Evolutionary conservation across 2,797 vertebrate genomes (phyloP), one percentile per base, ranked within the genome.

Genomic region (Fringilla coelebs): DNA sequence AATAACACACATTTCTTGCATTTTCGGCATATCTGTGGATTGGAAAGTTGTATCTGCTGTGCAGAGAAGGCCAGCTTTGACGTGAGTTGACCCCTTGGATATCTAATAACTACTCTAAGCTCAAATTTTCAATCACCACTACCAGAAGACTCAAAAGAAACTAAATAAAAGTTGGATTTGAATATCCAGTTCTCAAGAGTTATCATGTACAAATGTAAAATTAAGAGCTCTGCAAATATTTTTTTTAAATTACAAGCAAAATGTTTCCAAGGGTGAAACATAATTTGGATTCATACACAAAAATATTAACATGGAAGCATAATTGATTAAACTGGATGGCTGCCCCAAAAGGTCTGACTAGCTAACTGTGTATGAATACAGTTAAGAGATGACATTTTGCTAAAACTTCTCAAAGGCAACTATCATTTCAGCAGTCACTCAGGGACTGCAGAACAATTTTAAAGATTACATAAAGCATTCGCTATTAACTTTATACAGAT

Each of bases 391-490:
- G 86, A 91, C 6, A 66, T 82, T 93, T 90, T 89, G 43, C 65
- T 94, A 85, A 77, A 93, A 78, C 48, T 85, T 54, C 70, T 57
- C 70, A 48, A 71, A 48, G 34, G 24, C 34, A 24, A 84, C 84
- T 93, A 83, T 51, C 19, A 54, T 88, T 95, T 96, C 73, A 93
- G 51, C 22, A 93, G 71, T 71, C 58, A 73, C 45, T 58, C 21
- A 34, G 54, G 43, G 57, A 86, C 71, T 54, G 73, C 60, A 76
- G 61, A 84, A 84, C 14, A 57, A 73, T 93, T 96, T 96, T 71
- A 60, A 83, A 95, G 85, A 61, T 25, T 75, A 65, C 2, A 73
- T 40, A 58, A 78, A 88, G 32, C 24, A 75, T 68, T 82, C 1
- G 2, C 34, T 91, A 80, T 31, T 63, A 78, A 45, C 52, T 76